Base-by-base conservation (phyloP, 2,113 vertebrate species). In the Typhlomys cinereus region DNA sequence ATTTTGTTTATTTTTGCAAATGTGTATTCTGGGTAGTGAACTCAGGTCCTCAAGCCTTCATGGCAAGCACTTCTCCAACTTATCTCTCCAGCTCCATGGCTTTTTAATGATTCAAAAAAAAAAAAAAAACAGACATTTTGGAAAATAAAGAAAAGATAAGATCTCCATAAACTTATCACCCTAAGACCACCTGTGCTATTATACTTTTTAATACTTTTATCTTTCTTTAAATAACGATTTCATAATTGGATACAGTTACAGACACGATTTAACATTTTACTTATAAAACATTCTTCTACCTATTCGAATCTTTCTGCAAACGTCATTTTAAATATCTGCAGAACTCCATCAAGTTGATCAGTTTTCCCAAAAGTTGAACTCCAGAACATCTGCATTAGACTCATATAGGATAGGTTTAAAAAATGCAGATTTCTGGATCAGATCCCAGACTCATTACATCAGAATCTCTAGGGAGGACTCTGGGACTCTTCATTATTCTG, bases 271-370 rank as follows among this genome's bases (percentile, higher is more conserved):
- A 84, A 73, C 89, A 89, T 95, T 90, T 84, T 74, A 90, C 74
- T 93, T 95, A 89, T 67, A 91, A 92, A 94, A 69, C 87, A 93
- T 93, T 93, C 84, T 73, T 95, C 80, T 41, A 14, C 74, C 87
- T 87, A 71, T 78, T 89, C 78, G 69, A 85, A 89, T 96, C 84
- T 85, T 48, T 96, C 91, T 92, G 83, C 89, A 95, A 97, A 96
- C 89, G 94, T 88, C 83, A 62, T 94, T 93, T 89, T 80, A 87
- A 89, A 89, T 87, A 69, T 94, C 70, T 88, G 84, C 91, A 95
- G 88, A 94, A 88, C 62, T 80, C 79, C 91, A 85, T 88, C 67
- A 64, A 92, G 91, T 73, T 52, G 70, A 94, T 93, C 70, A 31
- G 36, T 80, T 92, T 94, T 94, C 84, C 87, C 93, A 94, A 73